phyloP scores from a whole-genome alignment of 2,797 vertebrate genomes.

The Sternarchorhynchus goeldii region DNA sequence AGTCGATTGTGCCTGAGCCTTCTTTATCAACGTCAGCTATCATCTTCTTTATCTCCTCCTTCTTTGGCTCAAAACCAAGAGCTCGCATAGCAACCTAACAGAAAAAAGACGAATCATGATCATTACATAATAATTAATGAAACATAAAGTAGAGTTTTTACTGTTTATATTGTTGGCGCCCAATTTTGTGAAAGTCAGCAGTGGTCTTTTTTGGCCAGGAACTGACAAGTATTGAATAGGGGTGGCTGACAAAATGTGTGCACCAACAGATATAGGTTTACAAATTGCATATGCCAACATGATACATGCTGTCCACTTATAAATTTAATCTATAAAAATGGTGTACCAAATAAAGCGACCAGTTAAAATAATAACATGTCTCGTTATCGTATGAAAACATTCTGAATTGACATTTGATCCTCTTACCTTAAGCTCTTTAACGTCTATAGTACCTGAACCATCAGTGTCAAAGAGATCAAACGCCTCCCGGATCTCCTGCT shows the following conservation, averaged over 20 bases:
- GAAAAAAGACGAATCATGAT: not conserved
- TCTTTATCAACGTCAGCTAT: conserved; percentile 87
- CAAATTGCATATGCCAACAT: too few relatives aligned
- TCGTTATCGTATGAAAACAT: too few relatives aligned
- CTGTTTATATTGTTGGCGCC: not conserved
- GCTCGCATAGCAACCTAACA: conserved; percentile 91
- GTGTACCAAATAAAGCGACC: too few relatives aligned
- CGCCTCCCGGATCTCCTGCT: conserved; percentile 91
- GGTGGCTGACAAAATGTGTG: not conserved
- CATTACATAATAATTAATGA: not conserved
- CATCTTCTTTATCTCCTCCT: conserved; percentile 93
- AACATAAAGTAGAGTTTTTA: not conserved
- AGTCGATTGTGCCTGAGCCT: conserved; percentile 83
- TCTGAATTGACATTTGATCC: not conserved
- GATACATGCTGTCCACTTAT: too few relatives aligned
- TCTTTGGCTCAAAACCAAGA: conserved; percentile 95
- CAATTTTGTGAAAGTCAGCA: too few relatives aligned
- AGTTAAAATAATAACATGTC: too few relatives aligned
- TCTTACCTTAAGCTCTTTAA: conserved; percentile 91
- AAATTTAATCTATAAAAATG: too few relatives aligned
- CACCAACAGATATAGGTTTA: too few relatives aligned
- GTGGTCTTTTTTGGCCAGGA: not conserved
- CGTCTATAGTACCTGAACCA: conserved; percentile 87
- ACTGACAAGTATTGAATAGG: too few relatives aligned
- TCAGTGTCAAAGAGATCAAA: conserved; percentile 94